phyloP scores from a whole-genome alignment of 2,797 vertebrate species.

The Sebastiscus tertius region DNA sequence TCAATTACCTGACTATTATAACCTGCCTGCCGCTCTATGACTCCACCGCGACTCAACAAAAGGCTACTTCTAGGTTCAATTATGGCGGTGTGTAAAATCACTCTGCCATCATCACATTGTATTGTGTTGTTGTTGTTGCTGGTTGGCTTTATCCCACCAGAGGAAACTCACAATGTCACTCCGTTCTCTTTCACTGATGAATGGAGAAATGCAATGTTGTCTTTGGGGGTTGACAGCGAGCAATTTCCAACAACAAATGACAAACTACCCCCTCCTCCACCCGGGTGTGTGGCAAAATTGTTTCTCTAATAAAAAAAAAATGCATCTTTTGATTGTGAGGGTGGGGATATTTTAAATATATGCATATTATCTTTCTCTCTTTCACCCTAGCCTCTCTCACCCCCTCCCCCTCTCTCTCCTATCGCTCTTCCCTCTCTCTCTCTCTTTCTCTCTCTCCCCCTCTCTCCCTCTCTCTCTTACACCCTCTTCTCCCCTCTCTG shows the following conservation, averaged over 20 bases:
- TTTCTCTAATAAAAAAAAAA: slow-evolving; percentile 80
- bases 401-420: slow-evolving; percentile 58
- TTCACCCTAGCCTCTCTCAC: slow-evolving; percentile 79
- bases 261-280: slow-evolving; percentile 72
- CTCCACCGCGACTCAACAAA: slow-evolving; percentile 57
- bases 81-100: slow-evolving; percentile 58
- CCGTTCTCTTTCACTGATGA: slow-evolving; percentile 75
- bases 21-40: slow-evolving; percentile 20
- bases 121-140: slow-evolving; percentile 58
- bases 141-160: slow-evolving; percentile 66
- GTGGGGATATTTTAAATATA: slow-evolving; percentile 82
- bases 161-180: slow-evolving; percentile 79
- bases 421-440: slow-evolving; percentile 55
- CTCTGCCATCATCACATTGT: slow-evolving; percentile 57
- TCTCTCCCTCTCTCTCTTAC: slow-evolving; percentile 82
- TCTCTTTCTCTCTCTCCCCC: slow-evolving; percentile 83
- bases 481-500: slow-evolving; percentile 83
- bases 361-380: slow-evolving; percentile 83
- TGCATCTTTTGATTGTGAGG: slow-evolving; percentile 82
- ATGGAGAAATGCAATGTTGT: slow-evolving; percentile 76
- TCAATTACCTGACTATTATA: slow-evolving; percentile 64
- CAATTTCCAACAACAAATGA: slow-evolving; percentile 82
- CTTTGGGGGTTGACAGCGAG: slow-evolving; percentile 74
- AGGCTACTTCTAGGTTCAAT: slow-evolving; percentile 67
- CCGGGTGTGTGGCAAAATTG: slow-evolving; percentile 71